Base-by-base conservation (phyloP, 2,888 invertebrate species). In the Phlogophora meticulosa region DNA sequence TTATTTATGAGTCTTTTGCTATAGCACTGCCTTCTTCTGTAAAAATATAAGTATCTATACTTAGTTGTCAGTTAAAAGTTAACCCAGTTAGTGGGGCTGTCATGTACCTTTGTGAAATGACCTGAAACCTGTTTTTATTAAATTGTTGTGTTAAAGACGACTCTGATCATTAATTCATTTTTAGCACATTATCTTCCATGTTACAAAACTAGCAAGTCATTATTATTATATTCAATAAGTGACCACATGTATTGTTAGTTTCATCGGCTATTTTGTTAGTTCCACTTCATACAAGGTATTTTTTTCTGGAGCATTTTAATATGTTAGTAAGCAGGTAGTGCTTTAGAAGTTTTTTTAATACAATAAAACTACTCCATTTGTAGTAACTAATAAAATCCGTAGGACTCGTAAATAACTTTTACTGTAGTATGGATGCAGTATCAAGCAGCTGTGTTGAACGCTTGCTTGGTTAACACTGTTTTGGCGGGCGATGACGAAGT, bases 401-500 rank as follows among this genome's bases (percentile, higher is more conserved):
- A 15, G 74, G 75, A 67, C 72, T 75, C 72, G 32, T 70, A 75
- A 58, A 60, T 77, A 45, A 67, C 53, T 74, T 63, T 59, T 22
- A 59, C 28, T 36, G n/a, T 51, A 70, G 22, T 24, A 28, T 55
- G 65, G 61, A 53, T 15, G 34, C 53, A 38, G 51, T 63, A 61
- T 76, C 69, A 76, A 74, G 68, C 76, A 71, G 76, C 63, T 76
- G 67, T 78, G 67, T 68, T 73, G 55, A 69, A 45, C 77, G 88
- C 88, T 88, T 87, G 88, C 89, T 90, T 86, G 52, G 66, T 64
- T 82, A 82, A 82, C 77, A 73, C 72, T 72, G 78, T 73, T 78
- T 87, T 85, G 87, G 82, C 86, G 91, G 91, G 87, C 89, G 87
- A 87, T 92, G 94, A 93, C 94, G 93, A 92, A 91, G 90, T 88